Evolutionary conservation across 2,797 vertebrate species (phyloP), one percentile per base, ranked within the genome.

Genomic region (Xenentodon cancila): DNA sequence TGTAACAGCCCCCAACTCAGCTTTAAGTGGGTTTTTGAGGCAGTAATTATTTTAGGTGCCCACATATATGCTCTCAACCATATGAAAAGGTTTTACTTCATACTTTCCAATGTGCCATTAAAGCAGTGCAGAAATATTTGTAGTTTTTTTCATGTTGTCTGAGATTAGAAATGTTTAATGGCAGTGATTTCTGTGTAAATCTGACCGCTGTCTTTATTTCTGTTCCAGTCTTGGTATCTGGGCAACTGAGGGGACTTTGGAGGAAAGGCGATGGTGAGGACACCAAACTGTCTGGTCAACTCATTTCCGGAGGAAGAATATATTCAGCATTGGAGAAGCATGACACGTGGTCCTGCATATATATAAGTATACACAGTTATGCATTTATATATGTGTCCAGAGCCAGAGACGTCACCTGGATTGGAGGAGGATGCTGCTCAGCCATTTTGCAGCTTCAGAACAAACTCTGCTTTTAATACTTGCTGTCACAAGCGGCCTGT

Each of bases 141-240:
- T 8, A 5, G 30, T 8, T 30, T 30, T 30, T 44, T 53, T 8
- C 8, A 32, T 52, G n/a, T 52, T 3, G 11, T 34, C 1, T 34
- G n/a, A 9, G 9, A 4, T 6, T 30, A 30, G 30, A 30, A 30
- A 30, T 8, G 30, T 30, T 1, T 30, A 8, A 8, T 30, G 30
- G 30, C 7, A 8, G 20, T 47, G 2, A 1, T 47, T 32, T 13
- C 5, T 7, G 11, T n/a, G 17, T 44, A 15, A 2, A 16, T 45
- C 11, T 25, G 37, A 19, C 16, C 18, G 43, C 17, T 60, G 40
- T 44, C 34, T 52, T 57, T 50, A 61, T 15, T 55, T 93, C 47
- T 89, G 19, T 90, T 82, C 5, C 87, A 99, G 97, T 97, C 97
- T 87, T 99, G 97, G 97, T 99, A 98, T 92, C 94, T 99, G 92